Evolutionary conservation across 2,113 vertebrate species (phyloP), one percentile per base, ranked within the genome.

Genomic region (Ptychochromis oligacanthus): DNA sequence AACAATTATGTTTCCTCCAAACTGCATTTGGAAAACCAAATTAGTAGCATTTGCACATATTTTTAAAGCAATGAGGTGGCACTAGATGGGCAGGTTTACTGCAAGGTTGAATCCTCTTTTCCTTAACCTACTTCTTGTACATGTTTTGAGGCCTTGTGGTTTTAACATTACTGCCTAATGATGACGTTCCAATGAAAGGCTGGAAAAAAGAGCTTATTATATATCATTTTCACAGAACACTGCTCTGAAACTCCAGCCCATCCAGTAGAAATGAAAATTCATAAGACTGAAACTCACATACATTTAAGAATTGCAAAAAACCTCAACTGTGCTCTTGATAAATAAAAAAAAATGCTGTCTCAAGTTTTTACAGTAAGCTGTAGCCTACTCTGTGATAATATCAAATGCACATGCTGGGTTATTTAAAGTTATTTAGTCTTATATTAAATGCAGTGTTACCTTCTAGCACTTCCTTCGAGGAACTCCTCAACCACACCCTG

Each of bases 131-230:
- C 81, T 79, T 84, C 28, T 86, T 74, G 60, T 46, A 17, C 3
- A 20, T 57, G 61, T 57, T 80, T 83, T 55, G 7, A 72, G 75
- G 43, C 54, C 15, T 31, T 89, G 86, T 70, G 87, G 88, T 92
- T 91, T 90, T 36, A 91, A 89, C 58, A 76, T 77, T 67, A 46
- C 77, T 14, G 12, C 87, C 74, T 86, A 90, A 93, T 92, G 89
- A 89, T 92, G 91, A 89, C 78, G 90, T 82, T 86, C 18, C 86
- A 92, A 93, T 93, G 81, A 91, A 89, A 93, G 88, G 74, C 79
- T 17, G 31, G 80, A 79, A 54, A 79, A 80, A 49, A 79, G 17
- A 83, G 61, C 65, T 90, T 74, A 85, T 92, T 89, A 82, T 92
- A 82, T 92, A 87, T 87, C 82, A 93, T 92, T 92, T 87, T 61